These are phyloP conservation scores for Ptychoptera contaminata DNA, from an alignment of 2,888 invertebrate genomes.

Conservation along the genomic window DNA sequence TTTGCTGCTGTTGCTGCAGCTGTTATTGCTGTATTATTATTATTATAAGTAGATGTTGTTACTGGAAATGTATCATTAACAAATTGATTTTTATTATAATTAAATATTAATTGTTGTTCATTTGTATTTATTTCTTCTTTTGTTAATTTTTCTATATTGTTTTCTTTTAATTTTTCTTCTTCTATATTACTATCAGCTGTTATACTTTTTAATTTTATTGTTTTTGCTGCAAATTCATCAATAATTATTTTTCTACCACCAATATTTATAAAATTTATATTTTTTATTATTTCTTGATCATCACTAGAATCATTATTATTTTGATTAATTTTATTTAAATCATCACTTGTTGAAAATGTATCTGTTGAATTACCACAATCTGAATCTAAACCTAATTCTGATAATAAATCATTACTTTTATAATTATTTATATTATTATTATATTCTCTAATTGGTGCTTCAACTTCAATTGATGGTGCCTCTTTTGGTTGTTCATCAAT, in stretches of 20 bases:
- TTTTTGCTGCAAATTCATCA: constrained; percentile 8
- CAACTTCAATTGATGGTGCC: constrained; percentile 22
- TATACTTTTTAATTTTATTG: constrained; percentile 1
- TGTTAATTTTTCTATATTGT: not conserved
- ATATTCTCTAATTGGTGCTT: constrained; percentile 12
- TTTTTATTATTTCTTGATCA: not conserved
- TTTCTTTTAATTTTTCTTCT: not conserved
- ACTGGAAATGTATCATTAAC: not conserved
- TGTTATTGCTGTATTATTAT: not conserved
- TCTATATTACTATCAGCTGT: not conserved
- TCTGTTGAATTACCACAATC: constrained; percentile 8
- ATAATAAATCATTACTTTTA: constrained; percentile 6
- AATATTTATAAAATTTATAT: constrained; percentile 5
- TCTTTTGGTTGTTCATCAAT: constrained; percentile 19
- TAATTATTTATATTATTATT: not conserved
- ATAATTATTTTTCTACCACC: constrained; percentile 8
- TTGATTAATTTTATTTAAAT: not conserved
- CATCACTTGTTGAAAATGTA: constrained; percentile 2
- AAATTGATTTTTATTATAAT: not conserved
- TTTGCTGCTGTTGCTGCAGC: not conserved
- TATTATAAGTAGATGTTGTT: no score
- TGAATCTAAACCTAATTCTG: constrained; percentile 6
- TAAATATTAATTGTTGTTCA: not conserved
- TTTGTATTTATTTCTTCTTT: constrained; percentile 5
- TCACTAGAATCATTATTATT: not conserved